Conservation (phyloP, 2,888 invertebrate species). For the Acleris laterana region DNA sequence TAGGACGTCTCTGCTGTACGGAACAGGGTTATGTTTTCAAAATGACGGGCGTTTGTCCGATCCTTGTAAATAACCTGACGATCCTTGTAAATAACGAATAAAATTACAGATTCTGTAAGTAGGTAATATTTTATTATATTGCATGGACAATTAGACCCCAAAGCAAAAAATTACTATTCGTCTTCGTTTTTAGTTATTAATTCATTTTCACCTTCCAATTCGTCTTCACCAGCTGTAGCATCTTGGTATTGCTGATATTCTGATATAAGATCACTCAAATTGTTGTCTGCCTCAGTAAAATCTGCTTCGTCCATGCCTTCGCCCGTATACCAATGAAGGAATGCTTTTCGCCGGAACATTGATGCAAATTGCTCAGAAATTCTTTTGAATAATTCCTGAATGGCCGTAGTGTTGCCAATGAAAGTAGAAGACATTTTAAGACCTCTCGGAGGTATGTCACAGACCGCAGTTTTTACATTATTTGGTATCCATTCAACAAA, state of each 20-base stretch:
- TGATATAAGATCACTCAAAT: slow-evolving; percentile 89
- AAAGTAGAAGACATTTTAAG: slow-evolving; percentile 95
- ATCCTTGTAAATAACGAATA: too few relatives aligned
- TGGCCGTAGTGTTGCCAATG: slow-evolving; percentile 93
- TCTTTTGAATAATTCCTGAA: slow-evolving; percentile 94
- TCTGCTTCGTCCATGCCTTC: slow-evolving; percentile 97
- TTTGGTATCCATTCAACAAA: slow-evolving; percentile 93
- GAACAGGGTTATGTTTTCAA: too few relatives aligned
- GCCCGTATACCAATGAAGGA: slow-evolving; percentile 98
- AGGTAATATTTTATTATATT: too few relatives aligned
- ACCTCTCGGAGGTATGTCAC: slow-evolving; percentile 90
- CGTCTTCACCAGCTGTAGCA: slow-evolving; percentile 83
- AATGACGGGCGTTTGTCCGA: too few relatives aligned
- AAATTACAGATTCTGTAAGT: too few relatives aligned
- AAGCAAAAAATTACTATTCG: too few relatives aligned
- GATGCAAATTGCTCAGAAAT: slow-evolving; percentile 94
- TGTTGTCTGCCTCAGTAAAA: slow-evolving; percentile 95
- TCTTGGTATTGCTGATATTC: slow-evolving; percentile 92
- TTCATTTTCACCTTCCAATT: slow-evolving; percentile 76
- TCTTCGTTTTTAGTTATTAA: too few relatives aligned
- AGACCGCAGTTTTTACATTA: slow-evolving; percentile 91
- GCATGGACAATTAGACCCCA: too few relatives aligned
- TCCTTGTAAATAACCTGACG: too few relatives aligned
- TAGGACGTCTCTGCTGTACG: too few relatives aligned
- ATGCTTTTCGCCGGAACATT: slow-evolving; percentile 98